Base-by-base conservation (phyloP, 2,888 invertebrate genomes). In the Emesis russula region DNA sequence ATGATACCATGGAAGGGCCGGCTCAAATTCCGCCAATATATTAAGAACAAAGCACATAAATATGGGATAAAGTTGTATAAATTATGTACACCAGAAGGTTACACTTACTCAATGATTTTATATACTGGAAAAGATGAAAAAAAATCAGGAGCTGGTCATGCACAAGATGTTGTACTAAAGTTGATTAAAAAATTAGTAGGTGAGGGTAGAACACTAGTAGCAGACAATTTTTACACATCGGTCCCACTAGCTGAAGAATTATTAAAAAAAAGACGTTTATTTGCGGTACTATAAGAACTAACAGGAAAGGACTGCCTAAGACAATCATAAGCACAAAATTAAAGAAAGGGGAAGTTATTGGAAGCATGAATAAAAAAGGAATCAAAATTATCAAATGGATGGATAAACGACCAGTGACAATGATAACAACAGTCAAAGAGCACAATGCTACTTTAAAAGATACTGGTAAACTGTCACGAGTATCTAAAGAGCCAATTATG, bases 1-100 rank as follows among this genome's bases (percentile, higher is more conserved):
- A 95, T 96, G 94, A 90, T 96, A 36, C 95, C 95, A 38, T 96
- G 94, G 94, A 83, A 95, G 44, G 96, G 96, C 15, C 85, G 96
- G 66, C 87, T 97, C 7, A 18, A 77, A 58, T 96, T 96, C 81
- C 93, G 94, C 0, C 96, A 96, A 84, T 96, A 96, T 85, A 68
- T 79, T 38, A 66, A 79, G 44, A 63, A 33, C n/a, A 79, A 79
- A 66, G 41, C 31, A 9, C 73, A 73, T 18, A 36, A 73, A 73
- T 38, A 73, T 73, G 73, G 73, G 2, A 25, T 75, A 31, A 75
- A 75, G 31, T 48, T 75, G 25, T 75, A 53, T 18, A 33, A 41
- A 41, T 48, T 75, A 31, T 63, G 63, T 25, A 63, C 63, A 25
- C 58, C 58, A n/a, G 18, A 58, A n/a, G 18, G 58, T n/a, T 58